These are phyloP conservation scores for Pantelozetes paolii DNA, from an alignment of 2,888 invertebrate genomes.

Conservation along the genomic window DNA sequence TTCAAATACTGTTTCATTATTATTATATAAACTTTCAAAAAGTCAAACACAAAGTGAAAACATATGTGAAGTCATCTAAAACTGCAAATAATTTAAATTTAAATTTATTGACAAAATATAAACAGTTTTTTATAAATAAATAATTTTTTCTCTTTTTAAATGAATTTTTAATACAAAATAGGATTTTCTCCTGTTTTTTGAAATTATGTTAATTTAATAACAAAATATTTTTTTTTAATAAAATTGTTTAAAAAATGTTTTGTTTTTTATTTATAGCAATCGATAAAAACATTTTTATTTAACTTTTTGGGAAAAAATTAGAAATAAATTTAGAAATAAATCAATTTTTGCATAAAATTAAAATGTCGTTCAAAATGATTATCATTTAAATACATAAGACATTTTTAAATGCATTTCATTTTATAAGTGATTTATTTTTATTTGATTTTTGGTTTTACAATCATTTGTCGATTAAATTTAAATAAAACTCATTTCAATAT, in stretches of 20 bases:
- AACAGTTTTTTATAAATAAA: background rate
- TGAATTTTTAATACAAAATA: conserved; percentile 2
- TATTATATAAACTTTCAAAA: background rate
- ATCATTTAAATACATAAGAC: background rate
- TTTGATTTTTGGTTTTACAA: background rate
- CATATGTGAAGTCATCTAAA: conserved; percentile 4
- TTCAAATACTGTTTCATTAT: conserved; percentile 31
- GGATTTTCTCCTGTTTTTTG: background rate
- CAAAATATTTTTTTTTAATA: background rate
- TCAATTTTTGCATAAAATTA: conserved; percentile 9
- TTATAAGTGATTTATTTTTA: background rate
- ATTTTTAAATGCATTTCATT: background rate
- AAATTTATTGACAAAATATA: conserved; percentile 9
- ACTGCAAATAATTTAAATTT: conserved; percentile 1
- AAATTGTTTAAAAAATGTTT: background rate
- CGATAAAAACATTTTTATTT: background rate
- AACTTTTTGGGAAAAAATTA: background rate
- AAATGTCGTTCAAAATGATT: conserved; percentile 15
- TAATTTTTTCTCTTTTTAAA: background rate
- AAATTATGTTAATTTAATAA: background rate
- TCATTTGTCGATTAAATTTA: background rate
- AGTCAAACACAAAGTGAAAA: conserved; percentile 4
- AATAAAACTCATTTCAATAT: conserved; percentile 5
- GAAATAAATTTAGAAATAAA: background rate
- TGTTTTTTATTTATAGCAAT: background rate